Conservation (phyloP, 2,113 vertebrate genomes). For the Marmota monax region DNA sequence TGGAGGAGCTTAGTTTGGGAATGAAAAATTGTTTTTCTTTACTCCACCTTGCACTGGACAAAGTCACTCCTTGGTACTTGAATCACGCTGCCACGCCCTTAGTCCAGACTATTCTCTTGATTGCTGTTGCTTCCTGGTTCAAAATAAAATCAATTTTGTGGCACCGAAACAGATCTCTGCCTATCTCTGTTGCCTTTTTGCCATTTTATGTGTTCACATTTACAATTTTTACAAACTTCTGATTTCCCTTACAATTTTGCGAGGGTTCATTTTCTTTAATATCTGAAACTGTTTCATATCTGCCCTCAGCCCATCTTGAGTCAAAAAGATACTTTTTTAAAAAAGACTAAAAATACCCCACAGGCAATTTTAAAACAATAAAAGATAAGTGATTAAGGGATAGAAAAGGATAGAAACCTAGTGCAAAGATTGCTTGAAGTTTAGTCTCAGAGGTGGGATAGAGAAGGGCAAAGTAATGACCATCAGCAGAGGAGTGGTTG, state of each 20-base stretch:
- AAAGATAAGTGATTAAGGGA: not conserved
- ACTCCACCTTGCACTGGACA: not conserved
- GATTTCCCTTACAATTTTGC: not conserved
- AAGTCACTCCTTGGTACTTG: conserved; percentile 17
- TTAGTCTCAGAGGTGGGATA: not conserved
- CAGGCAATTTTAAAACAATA: not conserved
- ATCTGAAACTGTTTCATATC: not conserved
- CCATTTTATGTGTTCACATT: not conserved
- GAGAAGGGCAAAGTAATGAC: too few species aligned
- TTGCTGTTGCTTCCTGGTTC: conserved; percentile 72
- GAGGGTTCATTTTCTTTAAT: not conserved
- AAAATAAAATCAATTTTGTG: conserved; percentile 76
- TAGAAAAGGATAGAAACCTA: not conserved
- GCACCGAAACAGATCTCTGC: conserved; percentile 40
- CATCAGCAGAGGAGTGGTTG: not conserved
- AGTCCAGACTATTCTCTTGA: not conserved
- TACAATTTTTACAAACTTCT: not conserved
- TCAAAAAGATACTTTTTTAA: not conserved
- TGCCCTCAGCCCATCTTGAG: not conserved
- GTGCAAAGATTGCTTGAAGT: not conserved
- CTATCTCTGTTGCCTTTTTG: conserved; percentile 45
- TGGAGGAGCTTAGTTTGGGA: not conserved
- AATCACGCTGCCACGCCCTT: conserved; percentile 13
- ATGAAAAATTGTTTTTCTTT: not conserved
- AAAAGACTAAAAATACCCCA: not conserved